Percentiles rank a stretch among this genome's conserved stretches.
Evolutionary conservation across 2,888 invertebrate genomes (phyloP).

Genomic region (Cyclophora albipunctata): DNA sequence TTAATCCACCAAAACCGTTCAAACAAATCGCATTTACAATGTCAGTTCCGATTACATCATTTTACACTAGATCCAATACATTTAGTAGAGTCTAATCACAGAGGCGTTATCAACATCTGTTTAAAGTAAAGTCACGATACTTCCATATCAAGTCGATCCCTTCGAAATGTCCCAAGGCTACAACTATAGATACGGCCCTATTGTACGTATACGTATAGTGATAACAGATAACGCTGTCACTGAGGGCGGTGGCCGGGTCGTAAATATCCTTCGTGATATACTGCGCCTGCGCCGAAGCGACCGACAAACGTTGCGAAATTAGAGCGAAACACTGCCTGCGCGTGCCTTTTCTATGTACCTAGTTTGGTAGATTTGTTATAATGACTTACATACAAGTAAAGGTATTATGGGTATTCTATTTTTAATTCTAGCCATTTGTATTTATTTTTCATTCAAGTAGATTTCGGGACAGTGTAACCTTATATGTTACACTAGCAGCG

Average conservation of each 20-base stretch:
- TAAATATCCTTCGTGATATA: conserved; percentile 64
- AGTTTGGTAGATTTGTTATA: conserved; percentile 10
- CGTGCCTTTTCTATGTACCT: conserved; percentile 28
- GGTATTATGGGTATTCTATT: conserved; percentile 20
- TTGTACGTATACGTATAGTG: conserved; percentile 64
- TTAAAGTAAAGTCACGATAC: conserved; percentile 13
- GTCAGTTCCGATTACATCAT: too few species aligned
- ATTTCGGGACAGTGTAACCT: background rate
- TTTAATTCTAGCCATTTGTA: background rate
- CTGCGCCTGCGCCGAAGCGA: conserved; percentile 39
- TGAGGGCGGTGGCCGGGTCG: conserved; percentile 57
- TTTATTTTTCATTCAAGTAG: too few species aligned
- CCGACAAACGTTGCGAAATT: conserved; percentile 58
- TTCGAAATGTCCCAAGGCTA: conserved; percentile 27
- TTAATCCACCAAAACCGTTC: too few species aligned
- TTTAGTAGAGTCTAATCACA: conserved; percentile 4
- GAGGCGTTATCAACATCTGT: conserved; percentile 3
- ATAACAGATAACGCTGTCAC: conserved; percentile 71
- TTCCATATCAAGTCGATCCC: conserved; percentile 16
- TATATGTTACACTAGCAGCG: too few species aligned
- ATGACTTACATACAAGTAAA: too few species aligned
- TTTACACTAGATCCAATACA: too few species aligned
- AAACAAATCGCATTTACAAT: too few species aligned
- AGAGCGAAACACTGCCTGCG: conserved; percentile 47
- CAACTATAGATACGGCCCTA: conserved; percentile 44